Base-by-base conservation (phyloP, 1,140 invertebrate genomes). In the Pissodes strobi region DNA sequence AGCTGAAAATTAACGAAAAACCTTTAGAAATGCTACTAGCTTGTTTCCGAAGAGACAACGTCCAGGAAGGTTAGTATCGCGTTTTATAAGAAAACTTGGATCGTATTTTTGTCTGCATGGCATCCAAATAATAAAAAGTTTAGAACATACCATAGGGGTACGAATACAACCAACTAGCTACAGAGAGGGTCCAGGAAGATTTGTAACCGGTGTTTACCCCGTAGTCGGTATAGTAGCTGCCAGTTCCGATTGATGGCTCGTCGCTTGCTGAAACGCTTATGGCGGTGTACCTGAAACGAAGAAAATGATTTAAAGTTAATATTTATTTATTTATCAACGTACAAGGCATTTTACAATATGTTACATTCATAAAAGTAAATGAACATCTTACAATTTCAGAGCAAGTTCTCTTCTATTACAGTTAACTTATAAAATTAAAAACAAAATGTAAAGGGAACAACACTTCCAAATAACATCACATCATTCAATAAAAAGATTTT, bases 1-100 rank as follows among this genome's bases (percentile, higher is more conserved):
- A 8, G 73, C 76, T 61, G 10, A n/a, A 41, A 55, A 39, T 21
- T 55, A n/a, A 15, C 1, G 1, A 5, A 12, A 41, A 41, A 15
- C 9, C 9, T 12, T 15, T 41, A 41, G 1, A 25, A 18, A 30
- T 51, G 8, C 4, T 5, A 21, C 18, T 48, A 21, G 9, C 8
- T 2, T 43, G 39, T n/a, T n/a, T n/a, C n/a, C n/a, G n/a, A n/a
- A n/a, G n/a, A n/a, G n/a, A n/a, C n/a, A n/a, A n/a, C n/a, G n/a
- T n/a, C n/a, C n/a, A n/a, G 8, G 39, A n/a, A 8, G 1, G 10
- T 17, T 8, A 43, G 8, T 43, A 43, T 8, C 1, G n/a, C 39
- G 9, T 1, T n/a, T n/a, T n/a, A n/a, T n/a, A n/a, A n/a, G n/a
- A n/a, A n/a, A n/a, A n/a, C n/a, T n/a, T 6, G 27, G n/a, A 34